Percentiles rank a stretch among this genome's conserved stretches.
Evolutionary conservation across 2,888 invertebrate genomes (phyloP).

Genomic region (Eupsilia transversa): DNA sequence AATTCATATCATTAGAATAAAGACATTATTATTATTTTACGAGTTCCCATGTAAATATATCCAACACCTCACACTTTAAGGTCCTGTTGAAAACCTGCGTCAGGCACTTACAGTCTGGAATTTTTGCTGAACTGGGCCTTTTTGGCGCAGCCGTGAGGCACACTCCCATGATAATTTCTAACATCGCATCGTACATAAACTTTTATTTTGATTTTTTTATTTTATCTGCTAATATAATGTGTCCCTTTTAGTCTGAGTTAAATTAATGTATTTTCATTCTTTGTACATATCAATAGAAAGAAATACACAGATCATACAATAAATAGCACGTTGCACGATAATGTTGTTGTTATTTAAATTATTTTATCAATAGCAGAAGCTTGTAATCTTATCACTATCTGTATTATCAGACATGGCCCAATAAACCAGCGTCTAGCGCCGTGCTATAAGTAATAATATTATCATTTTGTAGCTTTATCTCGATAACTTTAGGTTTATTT

Average conservation of each 20-base stretch:
- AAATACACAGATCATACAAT: background rate
- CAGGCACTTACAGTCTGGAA: too few species aligned
- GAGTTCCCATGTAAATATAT: background rate
- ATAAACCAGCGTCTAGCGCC: slow-evolving; percentile 26
- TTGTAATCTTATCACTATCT: slow-evolving; percentile 32
- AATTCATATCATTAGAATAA: background rate
- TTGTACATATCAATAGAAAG: background rate
- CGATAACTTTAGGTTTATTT: slow-evolving; percentile 5
- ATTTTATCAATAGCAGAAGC: slow-evolving; percentile 23
- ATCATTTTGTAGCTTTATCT: slow-evolving; percentile 24
- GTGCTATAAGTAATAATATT: slow-evolving; percentile 13
- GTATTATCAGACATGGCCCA: slow-evolving; percentile 24
- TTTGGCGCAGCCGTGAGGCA: too few species aligned
- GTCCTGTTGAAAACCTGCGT: too few species aligned
- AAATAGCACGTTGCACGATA: slow-evolving; percentile 31
- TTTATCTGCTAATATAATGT: too few species aligned
- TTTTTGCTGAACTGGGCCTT: too few species aligned
- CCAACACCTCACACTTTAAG: too few species aligned
- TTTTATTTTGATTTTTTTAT: too few species aligned
- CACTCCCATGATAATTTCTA: too few species aligned
- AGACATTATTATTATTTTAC: background rate
- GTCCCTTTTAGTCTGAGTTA: too few species aligned
- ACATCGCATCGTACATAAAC: too few species aligned
- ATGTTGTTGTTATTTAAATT: slow-evolving; percentile 23
- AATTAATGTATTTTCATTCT: too few species aligned